phyloP scores from a whole-genome alignment of 2,797 vertebrate genomes.

The Myoxocephalus aenaeus region DNA sequence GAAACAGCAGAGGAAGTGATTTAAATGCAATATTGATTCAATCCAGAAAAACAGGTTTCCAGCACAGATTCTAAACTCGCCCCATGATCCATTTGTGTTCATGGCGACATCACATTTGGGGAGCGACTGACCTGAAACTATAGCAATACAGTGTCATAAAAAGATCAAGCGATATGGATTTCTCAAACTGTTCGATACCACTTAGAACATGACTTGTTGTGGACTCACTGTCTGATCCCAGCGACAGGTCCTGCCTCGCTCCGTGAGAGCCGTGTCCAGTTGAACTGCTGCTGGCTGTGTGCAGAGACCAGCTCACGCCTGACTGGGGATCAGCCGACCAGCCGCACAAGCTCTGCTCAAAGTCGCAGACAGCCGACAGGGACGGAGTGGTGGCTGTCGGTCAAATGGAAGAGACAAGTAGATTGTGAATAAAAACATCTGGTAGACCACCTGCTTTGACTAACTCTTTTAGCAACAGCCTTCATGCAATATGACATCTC shows the following conservation, averaged over 20 bases:
- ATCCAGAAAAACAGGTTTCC: neutral
- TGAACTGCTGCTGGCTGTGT: constrained; percentile 76
- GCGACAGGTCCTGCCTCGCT: constrained; percentile 76
- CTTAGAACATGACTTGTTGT: accelerated
- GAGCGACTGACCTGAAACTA: neutral
- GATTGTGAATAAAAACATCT: neutral
- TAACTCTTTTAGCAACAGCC: constrained; percentile 33
- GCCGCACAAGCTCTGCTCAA: constrained; percentile 91
- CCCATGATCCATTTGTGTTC: neutral
- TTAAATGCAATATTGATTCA: neutral
- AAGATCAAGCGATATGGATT: neutral
- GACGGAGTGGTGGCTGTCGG: constrained; percentile 78
- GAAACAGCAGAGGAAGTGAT: neutral
- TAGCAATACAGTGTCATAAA: neutral
- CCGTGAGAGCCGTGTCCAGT: constrained; percentile 66
- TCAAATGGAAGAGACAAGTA: constrained; percentile 24
- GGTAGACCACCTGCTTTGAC: neutral
- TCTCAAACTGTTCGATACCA: neutral
- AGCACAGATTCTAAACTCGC: neutral
- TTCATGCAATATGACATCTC: constrained; percentile 23
- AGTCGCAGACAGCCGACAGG: constrained; percentile 93
- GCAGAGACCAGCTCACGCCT: constrained; percentile 89
- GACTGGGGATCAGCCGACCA: constrained; percentile 92
- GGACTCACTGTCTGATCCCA: constrained; percentile 81
- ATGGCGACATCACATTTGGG: neutral